phyloP scores from a whole-genome alignment of 2,797 vertebrate species.

The Phoxinus dragarum region DNA sequence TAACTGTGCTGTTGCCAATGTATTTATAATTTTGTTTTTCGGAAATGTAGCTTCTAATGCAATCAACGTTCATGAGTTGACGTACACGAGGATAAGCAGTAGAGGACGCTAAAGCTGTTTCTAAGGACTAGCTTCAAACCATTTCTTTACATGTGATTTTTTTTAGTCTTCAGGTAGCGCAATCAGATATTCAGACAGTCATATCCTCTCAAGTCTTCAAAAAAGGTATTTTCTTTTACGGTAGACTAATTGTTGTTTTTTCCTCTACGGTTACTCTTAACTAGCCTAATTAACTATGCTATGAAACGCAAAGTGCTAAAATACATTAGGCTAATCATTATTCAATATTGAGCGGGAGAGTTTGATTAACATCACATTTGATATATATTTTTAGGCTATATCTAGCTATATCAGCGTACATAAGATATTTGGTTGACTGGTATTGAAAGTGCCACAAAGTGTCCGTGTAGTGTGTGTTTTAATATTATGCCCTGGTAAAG shows the following conservation, averaged over 20 bases:
- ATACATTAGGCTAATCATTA: neutral
- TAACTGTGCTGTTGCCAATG: neutral
- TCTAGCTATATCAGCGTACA: too few relatives aligned
- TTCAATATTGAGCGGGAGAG: neutral
- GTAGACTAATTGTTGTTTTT: neutral
- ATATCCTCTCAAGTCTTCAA: neutral
- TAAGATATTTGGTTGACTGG: too few relatives aligned
- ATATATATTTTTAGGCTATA: too few relatives aligned
- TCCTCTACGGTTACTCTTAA: neutral
- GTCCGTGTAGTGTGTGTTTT: too few relatives aligned
- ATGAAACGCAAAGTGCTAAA: neutral
- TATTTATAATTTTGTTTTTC: neutral
- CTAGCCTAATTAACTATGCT: neutral
- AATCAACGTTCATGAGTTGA: neutral
- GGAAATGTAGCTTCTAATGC: neutral
- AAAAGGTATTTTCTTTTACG: neutral
- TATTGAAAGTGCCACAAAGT: too few relatives aligned
- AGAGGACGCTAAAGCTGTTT: slow-evolving; percentile 11
- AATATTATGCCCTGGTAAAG: too few relatives aligned
- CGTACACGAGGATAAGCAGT: neutral
- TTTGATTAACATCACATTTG: neutral
- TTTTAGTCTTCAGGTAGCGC: neutral
- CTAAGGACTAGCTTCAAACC: too few relatives aligned
- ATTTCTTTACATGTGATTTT: neutral
- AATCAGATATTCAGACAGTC: neutral